Evolutionary conservation across 1,140 invertebrate species (phyloP).

Genomic region (Drosophila ambigua): DNA sequence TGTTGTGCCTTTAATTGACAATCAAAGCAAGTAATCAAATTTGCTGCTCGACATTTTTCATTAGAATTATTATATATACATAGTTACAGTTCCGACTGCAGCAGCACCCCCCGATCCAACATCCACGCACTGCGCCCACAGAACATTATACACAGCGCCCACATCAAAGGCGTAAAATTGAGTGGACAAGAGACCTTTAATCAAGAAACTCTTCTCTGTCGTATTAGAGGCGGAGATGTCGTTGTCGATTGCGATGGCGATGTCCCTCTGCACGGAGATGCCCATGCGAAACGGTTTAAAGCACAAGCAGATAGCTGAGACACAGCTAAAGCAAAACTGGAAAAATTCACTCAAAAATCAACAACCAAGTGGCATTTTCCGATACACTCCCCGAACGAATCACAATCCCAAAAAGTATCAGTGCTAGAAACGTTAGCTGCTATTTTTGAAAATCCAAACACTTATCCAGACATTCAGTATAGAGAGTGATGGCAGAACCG

Average conservation of each 20-base stretch:
- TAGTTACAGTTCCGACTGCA: slow-evolving; percentile 63
- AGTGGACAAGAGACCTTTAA: slow-evolving; percentile 49
- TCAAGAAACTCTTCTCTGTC: slow-evolving; percentile 20
- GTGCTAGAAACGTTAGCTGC: no score
- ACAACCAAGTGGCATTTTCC: no score
- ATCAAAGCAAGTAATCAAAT: slow-evolving; percentile 80
- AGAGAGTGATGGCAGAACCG: no score
- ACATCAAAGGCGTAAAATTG: slow-evolving; percentile 72
- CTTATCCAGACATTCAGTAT: no score
- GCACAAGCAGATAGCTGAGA: background rate
- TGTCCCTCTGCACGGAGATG: no score
- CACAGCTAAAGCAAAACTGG: no score
- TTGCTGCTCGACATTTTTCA: slow-evolving; percentile 80
- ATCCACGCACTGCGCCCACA: slow-evolving; percentile 34
- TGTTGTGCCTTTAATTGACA: slow-evolving; percentile 78
- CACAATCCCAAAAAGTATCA: no score
- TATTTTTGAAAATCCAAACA: no score
- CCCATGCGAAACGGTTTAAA: no score
- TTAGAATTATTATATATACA: slow-evolving; percentile 80
- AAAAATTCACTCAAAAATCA: no score
- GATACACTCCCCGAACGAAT: no score
- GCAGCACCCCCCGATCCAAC: background rate
- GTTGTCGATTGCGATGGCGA: no score
- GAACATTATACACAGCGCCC: slow-evolving; percentile 62
- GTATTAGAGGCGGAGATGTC: background rate